Base-by-base conservation (phyloP, 2,888 invertebrate species). In the Acanthosepion lycidas region DNA sequence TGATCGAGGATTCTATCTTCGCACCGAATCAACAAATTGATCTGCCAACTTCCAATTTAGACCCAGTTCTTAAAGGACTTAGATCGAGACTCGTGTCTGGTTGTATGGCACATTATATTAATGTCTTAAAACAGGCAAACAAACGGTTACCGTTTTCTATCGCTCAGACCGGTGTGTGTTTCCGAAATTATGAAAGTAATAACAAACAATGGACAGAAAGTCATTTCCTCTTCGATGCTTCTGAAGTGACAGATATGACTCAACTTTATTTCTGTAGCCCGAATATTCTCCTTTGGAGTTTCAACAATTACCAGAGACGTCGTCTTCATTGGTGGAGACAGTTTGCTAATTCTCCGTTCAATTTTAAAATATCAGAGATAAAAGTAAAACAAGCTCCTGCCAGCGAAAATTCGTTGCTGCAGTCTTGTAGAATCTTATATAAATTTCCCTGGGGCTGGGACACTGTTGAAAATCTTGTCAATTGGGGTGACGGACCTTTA, bases 361-460 rank as follows among this genome's bases (percentile, higher is more conserved):
- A 96, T 91, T 96, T 97, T 94, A 33, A 53, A 94, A 95, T 95
- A 18, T 95, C 95, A 64, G 94, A 94, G 18, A 95, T 95, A 64
- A 94, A 94, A 33, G 95, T 95, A 64, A 94, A 94, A 33, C 94
- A 95, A n/a, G 94, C 94, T 78, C 94, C 94, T 42, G 94, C 95
- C 23, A 94, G 94, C 91, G 94, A 94, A 2, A 94, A 94, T 18
- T 95, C 95, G n/a, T 94, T 93, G 78, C 94, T 95, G 33, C 78
- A n/a, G n/a, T 78, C 78, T 33, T 78, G 78, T 91, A 94, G 95
- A 51, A 96, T 97, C 94, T 95, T 95, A 93, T 97, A 96, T 94
- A 91, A 95, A 93, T 96, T 96, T 95, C 96, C 96, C 49, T 97
- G 97, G 96, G 97, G 96, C 93, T 94, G 55, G 23, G 96, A 96